These are phyloP conservation scores for Agapostemon virescens DNA, from an alignment of 2,888 invertebrate genomes.

Conservation along the genomic window DNA sequence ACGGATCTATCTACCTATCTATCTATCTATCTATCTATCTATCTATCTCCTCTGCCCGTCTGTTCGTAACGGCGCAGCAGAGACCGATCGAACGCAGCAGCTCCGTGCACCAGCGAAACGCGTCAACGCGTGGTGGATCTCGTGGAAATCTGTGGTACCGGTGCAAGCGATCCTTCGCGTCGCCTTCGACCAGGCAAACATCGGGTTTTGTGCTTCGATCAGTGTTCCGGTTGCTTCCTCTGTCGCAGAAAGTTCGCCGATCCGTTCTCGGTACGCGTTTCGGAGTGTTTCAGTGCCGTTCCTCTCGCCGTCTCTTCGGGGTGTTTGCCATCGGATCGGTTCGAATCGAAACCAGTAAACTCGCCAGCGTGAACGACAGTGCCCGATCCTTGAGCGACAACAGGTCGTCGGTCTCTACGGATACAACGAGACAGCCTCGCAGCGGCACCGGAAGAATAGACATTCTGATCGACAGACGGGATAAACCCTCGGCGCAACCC, in stretches of 20 bases:
- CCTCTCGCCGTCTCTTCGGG: background rate
- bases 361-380: no score
- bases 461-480: background rate
- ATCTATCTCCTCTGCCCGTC: background rate
- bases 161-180: background rate
- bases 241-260: background rate
- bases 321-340: background rate
- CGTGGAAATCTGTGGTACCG: slow-evolving; percentile 1
- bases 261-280: background rate
- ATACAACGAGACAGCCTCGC: background rate
- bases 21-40: background rate
- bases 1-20: no score
- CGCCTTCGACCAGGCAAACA: background rate
- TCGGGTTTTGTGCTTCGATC: slow-evolving; percentile 1
- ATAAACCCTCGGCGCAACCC: background rate
- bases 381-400: background rate
- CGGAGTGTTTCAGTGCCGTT: slow-evolving; percentile 2
- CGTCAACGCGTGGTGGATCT: background rate
- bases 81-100: no score
- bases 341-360: background rate
- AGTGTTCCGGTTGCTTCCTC: background rate
- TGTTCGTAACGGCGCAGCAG: no score
- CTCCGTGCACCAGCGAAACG: no score
- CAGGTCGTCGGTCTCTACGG: background rate
- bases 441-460: background rate